These are phyloP conservation scores for Holcopasites calliopsidis DNA, from an alignment of 1,140 invertebrate species.

Conservation along the genomic window DNA sequence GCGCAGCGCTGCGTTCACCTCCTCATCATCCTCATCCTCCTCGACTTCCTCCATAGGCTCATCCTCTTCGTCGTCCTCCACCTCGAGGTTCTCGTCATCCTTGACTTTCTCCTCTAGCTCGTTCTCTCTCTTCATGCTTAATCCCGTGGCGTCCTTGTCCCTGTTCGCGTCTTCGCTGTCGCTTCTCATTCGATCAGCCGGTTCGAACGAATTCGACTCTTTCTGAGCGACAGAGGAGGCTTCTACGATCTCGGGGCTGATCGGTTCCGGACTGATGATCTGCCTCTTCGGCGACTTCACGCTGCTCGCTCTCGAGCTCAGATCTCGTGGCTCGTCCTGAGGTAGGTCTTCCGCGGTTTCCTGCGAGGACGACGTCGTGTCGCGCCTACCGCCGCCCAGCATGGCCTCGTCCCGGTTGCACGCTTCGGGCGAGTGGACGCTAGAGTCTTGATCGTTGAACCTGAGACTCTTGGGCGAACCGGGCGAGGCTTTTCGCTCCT, in stretches of 20 bases:
- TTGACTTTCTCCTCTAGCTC: slow-evolving; percentile 30
- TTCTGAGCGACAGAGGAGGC: slow-evolving; percentile 20
- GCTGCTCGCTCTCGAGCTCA: slow-evolving; percentile 74
- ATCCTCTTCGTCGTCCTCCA: slow-evolving; percentile 54
- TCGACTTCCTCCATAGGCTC: slow-evolving; percentile 57
- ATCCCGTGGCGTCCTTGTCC: slow-evolving; percentile 11
- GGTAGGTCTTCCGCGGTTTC: slow-evolving; percentile 50
- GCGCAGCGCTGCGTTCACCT: slow-evolving; percentile 71
- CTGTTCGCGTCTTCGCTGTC: slow-evolving; percentile 39
- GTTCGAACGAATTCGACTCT: slow-evolving; percentile 21
- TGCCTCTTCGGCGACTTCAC: slow-evolving; percentile 67
- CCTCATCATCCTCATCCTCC: slow-evolving; percentile 69
- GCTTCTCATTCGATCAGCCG: slow-evolving; percentile 31
- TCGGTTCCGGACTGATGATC: slow-evolving; percentile 67
- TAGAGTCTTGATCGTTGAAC: slow-evolving; percentile 55
- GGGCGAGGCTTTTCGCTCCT: slow-evolving; percentile 67
- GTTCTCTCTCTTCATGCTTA: slow-evolving; percentile 30
- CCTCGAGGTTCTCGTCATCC: slow-evolving; percentile 61
- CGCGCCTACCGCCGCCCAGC: slow-evolving; percentile 17
- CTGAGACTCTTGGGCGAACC: slow-evolving; percentile 54
- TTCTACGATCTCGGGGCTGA: slow-evolving; percentile 54
- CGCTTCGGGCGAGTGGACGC: slow-evolving; percentile 53
- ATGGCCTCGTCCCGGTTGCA: slow-evolving; percentile 33
- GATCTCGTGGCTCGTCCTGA: slow-evolving; percentile 74
- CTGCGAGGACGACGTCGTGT: slow-evolving; percentile 33